Conservation (phyloP, 1,140 invertebrate species). For the Sitobion miscanthi region DNA sequence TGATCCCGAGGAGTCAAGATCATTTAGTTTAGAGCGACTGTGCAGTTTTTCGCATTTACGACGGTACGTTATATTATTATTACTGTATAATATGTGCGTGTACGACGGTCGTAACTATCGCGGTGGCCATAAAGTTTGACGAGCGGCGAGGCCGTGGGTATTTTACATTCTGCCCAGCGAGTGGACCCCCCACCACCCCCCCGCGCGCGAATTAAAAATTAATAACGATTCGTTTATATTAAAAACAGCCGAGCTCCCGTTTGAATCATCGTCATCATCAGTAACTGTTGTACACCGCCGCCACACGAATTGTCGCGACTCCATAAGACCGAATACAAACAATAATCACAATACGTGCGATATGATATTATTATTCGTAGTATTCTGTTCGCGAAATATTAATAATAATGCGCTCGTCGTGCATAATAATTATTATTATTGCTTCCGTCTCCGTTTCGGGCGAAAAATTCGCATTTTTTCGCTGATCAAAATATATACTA, state of each 20-base stretch:
- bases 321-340: background rate
- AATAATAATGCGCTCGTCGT: background rate
- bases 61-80: background rate
- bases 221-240: background rate
- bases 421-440: background rate
- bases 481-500: background rate
- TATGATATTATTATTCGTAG: background rate
- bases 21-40: background rate
- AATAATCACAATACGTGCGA: background rate
- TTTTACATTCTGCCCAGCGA: background rate
- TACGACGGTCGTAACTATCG: background rate
- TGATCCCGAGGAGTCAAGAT: background rate
- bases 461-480: background rate
- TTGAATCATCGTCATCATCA: background rate
- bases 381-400: background rate
- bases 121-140: background rate
- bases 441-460: background rate
- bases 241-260: slow-evolving; percentile 6
- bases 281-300: background rate
- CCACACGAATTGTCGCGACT: background rate
- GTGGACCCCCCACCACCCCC: no score
- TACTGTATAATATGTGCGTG: background rate
- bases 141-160: background rate
- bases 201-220: background rate
- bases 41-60: background rate